A percentile compares a stretch with the other conserved stretches of the same genome.
These are phyloP conservation scores for Holothuria leucospilota DNA, from an alignment of 53 echinoderm and acorn worm species.

Conservation along the genomic window DNA sequence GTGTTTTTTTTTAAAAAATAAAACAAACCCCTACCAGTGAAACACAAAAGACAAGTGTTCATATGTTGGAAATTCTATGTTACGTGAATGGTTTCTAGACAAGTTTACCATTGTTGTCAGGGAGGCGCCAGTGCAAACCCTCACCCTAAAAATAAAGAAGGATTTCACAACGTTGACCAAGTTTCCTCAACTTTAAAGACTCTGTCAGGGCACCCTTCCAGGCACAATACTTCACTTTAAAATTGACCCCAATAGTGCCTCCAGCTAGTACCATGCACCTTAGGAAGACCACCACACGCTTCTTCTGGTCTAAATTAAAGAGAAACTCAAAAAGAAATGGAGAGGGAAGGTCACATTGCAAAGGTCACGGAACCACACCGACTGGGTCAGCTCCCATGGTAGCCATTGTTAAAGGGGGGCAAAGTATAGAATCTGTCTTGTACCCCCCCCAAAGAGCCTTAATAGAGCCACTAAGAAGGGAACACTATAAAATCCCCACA, in stretches of 20 bases:
- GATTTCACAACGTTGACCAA: constrained; percentile 48
- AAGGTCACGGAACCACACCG: constrained; percentile 46
- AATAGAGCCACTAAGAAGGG: too few species aligned
- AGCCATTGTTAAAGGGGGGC: constrained; percentile 50
- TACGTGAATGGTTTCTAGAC: too few species aligned
- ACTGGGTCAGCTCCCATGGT: too few species aligned
- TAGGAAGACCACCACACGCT: constrained; percentile 59
- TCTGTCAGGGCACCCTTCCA: constrained; percentile 53
- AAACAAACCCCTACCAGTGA: constrained; percentile 35
- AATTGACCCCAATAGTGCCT: constrained; percentile 62
- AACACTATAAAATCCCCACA: too few species aligned
- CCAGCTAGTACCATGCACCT: constrained; percentile 71
- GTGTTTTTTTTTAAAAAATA: too few species aligned
- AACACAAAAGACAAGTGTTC: too few species aligned
- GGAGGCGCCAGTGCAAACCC: constrained; percentile 58
- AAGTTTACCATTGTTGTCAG: constrained; percentile 54
- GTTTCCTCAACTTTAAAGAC: constrained; percentile 56
- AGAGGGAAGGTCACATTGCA: too few species aligned
- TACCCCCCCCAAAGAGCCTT: too few species aligned
- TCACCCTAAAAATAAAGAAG: constrained; percentile 50
- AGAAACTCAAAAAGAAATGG: constrained; percentile 59
- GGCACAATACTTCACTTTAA: constrained; percentile 58
- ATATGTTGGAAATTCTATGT: too few species aligned
- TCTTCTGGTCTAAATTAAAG: constrained; percentile 41
- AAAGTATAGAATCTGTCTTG: constrained; percentile 67